phyloP scores from a whole-genome alignment of 2,113 vertebrate species.

The Ptychochromis oligacanthus region DNA sequence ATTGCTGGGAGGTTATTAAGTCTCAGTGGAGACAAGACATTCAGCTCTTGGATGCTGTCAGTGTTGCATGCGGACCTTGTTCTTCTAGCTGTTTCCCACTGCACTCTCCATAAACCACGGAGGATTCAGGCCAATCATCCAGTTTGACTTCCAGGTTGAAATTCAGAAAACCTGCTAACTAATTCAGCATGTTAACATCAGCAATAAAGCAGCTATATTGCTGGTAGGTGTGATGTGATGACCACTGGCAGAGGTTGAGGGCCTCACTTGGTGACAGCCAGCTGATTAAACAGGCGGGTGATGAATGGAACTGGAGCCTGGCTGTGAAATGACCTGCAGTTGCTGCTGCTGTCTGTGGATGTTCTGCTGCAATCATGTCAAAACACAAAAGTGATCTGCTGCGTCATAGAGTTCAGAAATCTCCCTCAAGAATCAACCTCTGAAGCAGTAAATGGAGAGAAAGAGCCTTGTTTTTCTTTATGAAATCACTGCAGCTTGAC shows the following conservation, averaged over 20 bases:
- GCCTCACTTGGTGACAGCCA: conserved; percentile 49
- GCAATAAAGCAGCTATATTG: conserved; percentile 36
- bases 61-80: not conserved
- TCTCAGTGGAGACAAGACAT: conserved; percentile 11
- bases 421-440: not conserved
- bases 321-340: conserved; percentile 51
- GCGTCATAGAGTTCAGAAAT: not conserved
- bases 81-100: not conserved
- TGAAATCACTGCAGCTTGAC: conserved; percentile 11
- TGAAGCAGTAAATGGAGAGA: not conserved
- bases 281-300: conserved; percentile 68
- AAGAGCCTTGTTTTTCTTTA: not conserved
- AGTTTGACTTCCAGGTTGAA: conserved; percentile 4
- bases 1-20: conserved; percentile 21
- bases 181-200: conserved; percentile 22
- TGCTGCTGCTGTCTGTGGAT: conserved; percentile 26
- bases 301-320: conserved; percentile 48
- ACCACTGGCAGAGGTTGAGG: conserved; percentile 48
- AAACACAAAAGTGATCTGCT: conserved; percentile 19
- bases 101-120: not conserved
- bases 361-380: conserved; percentile 37
- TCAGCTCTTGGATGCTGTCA: not conserved
- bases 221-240: conserved; percentile 51
- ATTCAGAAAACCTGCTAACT: not conserved
- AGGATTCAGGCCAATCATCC: not conserved